Conservation (phyloP, 2,888 invertebrate species). For the Cephalotes varians region DNA sequence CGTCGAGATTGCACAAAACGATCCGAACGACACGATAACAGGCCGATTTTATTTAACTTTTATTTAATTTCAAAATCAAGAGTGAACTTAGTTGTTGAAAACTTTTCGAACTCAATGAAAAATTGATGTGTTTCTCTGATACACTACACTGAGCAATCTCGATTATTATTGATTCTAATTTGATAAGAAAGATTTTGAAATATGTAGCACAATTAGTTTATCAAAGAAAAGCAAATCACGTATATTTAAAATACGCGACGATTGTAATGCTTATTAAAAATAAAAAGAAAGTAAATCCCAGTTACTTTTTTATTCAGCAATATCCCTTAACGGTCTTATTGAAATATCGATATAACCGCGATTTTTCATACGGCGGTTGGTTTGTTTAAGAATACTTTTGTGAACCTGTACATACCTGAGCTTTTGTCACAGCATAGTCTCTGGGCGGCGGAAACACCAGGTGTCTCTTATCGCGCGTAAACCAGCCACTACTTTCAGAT, state of each 20-base stretch:
- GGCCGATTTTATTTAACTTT: constrained; percentile 14
- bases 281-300: background rate
- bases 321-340: background rate
- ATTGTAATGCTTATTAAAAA: background rate
- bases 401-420: constrained; percentile 77
- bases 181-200: background rate
- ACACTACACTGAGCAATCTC: background rate
- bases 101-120: background rate
- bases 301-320: constrained; percentile 9
- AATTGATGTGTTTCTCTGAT: background rate
- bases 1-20: constrained; percentile 9
- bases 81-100: background rate
- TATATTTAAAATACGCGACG: background rate
- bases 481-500: constrained; percentile 21
- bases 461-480: constrained; percentile 70
- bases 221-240: background rate
- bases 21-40: background rate
- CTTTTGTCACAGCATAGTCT: constrained; percentile 74
- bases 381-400: background rate
- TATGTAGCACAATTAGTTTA: background rate
- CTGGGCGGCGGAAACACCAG: constrained; percentile 80
- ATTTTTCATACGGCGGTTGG: background rate
- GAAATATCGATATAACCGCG: background rate
- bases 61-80: background rate
- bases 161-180: background rate